These are phyloP conservation scores for Rhynchonema sp. DNA, from an alignment of 2,888 invertebrate genomes.

Conservation along the genomic window DNA sequence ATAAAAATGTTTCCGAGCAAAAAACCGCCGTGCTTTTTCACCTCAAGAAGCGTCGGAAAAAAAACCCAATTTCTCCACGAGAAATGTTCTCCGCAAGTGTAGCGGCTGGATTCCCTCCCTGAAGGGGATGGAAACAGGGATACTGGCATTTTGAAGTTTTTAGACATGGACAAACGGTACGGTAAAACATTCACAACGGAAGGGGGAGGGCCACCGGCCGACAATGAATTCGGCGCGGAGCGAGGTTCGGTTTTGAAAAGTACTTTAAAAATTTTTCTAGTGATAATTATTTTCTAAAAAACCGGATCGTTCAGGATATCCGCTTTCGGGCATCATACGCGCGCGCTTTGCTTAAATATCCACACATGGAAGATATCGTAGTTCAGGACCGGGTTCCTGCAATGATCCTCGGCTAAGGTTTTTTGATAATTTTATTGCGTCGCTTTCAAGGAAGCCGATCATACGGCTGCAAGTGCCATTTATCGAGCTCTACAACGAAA, in stretches of 20 bases:
- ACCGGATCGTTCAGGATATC: constrained; percentile 37
- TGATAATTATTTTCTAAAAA: background rate
- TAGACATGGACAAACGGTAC: constrained; percentile 40
- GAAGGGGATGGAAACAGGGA: too few species aligned
- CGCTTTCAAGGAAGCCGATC: constrained; percentile 42
- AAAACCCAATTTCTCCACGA: too few species aligned
- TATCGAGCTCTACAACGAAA: constrained; percentile 87
- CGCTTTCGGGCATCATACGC: constrained; percentile 76
- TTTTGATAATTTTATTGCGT: background rate
- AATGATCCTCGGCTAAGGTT: background rate
- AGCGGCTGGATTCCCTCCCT: too few species aligned
- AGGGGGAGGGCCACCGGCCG: constrained; percentile 46
- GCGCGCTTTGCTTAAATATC: constrained; percentile 66
- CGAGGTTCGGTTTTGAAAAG: background rate
- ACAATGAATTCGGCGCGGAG: constrained; percentile 21
- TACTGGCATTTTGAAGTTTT: too few species aligned
- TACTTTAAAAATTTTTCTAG: background rate
- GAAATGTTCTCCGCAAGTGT: too few species aligned
- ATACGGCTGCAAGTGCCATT: constrained; percentile 76
- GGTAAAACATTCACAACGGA: constrained; percentile 98
- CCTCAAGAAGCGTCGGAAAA: too few species aligned
- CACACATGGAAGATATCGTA: constrained; percentile 44
- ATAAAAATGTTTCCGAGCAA: too few species aligned
- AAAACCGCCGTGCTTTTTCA: too few species aligned
- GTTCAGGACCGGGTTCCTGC: background rate